Base-by-base conservation (phyloP, 2,113 vertebrate genomes). In the Chamaetylas fuelleborni region DNA sequence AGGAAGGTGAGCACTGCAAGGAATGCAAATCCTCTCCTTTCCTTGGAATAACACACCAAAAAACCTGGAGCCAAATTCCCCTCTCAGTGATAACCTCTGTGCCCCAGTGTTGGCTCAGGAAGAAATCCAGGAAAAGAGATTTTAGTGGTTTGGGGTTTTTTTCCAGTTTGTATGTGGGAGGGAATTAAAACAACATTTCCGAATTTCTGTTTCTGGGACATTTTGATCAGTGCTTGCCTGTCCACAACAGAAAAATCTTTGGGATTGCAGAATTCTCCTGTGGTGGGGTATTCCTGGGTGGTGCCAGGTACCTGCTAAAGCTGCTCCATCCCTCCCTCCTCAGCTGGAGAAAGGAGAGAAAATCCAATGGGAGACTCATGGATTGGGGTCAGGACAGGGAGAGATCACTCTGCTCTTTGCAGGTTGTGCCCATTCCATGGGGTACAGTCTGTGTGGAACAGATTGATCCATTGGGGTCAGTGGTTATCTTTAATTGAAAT, bases 1-100 rank as follows among this genome's bases (percentile, higher is more conserved):
- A 98, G 97, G 98, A 98, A 98, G 98, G 98, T 99, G 93, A 25
- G 36, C 22, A 5, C 54, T 60, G 40, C 71, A 72, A 66, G 36
- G 42, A 45, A 56, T 53, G 23, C 28, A 91, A 40, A 70, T 93
- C 40, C 48, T 26, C 25, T 91, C 79, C 67, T 5, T 73, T 80
- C 20, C 26, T 60, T 74, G 79, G 51, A 56, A 54, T 33, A 86
- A 64, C 28, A 81, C 74, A 62, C 24, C 8, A 15, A 69, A 90
- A 85, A 66, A 6, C 14, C 24, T 60, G 33, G 34, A 51, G 64
- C 8, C 31, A 23, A 74, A 56, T 67, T n/a, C 53, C 56, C 25
- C 43, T 91, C 36, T 36, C 64, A 43, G 28, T 36, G 89, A 25
- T 61, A 77, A 93, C 25, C 56, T 20, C 56, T 58, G 1, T 31